These are phyloP conservation scores for Gymnoscopelus braueri DNA, from an alignment of 2,797 vertebrate species.

Conservation along the genomic window DNA sequence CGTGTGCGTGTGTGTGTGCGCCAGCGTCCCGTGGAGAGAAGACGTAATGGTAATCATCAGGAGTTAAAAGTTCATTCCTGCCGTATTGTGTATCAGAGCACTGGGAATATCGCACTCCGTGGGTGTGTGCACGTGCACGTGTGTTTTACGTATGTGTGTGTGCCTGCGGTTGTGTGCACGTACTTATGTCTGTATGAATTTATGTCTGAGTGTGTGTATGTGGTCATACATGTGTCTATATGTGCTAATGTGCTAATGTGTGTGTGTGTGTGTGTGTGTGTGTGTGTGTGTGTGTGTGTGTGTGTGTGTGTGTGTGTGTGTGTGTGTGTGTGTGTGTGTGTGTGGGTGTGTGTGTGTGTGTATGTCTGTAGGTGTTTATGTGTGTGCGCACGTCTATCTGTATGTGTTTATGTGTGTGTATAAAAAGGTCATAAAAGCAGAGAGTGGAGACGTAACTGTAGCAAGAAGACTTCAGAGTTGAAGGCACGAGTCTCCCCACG, in stretches of 20 bases:
- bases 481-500: neutral
- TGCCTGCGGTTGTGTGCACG: neutral
- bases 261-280: neutral
- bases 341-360: too few species aligned
- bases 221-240: neutral
- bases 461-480: neutral
- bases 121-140: neutral
- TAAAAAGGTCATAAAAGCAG: too few species aligned
- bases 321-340: conserved; percentile 3
- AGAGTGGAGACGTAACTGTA: neutral
- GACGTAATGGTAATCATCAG: too few species aligned
- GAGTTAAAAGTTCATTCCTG: too few species aligned
- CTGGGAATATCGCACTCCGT: neutral
- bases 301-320: conserved; percentile 5
- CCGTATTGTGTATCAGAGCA: too few species aligned
- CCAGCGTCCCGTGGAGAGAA: neutral
- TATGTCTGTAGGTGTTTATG: too few species aligned
- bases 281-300: conserved; percentile 5
- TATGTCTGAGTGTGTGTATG: neutral
- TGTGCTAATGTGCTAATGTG: neutral
- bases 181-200: neutral
- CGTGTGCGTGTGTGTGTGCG: too few species aligned
- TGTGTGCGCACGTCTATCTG: too few species aligned
- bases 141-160: neutral
- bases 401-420: too few species aligned